Conservation (phyloP, 2,797 vertebrate species). For the Danio jaintianensis region DNA sequence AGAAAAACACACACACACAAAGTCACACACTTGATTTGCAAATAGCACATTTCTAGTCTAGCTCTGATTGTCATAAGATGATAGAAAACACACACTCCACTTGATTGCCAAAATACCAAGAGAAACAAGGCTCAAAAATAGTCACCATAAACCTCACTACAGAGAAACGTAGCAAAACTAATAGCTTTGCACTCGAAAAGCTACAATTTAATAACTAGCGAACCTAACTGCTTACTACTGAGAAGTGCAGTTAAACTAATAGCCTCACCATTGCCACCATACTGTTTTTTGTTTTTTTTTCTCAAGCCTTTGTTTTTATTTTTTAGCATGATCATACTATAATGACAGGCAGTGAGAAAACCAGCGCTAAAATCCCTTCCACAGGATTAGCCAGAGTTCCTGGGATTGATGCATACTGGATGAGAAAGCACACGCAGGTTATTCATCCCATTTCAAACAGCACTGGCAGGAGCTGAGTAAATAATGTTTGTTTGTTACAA, state of each 20-base stretch:
- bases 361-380: constrained; percentile 42
- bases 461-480: constrained; percentile 52
- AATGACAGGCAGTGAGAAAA: constrained; percentile 45
- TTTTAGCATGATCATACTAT: constrained; percentile 32
- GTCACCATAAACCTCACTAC: neutral
- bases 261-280: neutral
- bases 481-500: constrained; percentile 52
- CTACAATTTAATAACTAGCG: constrained; percentile 5
- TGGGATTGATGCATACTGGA: constrained; percentile 37
- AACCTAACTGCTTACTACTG: neutral
- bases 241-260: constrained; percentile 19
- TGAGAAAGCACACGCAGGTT: constrained; percentile 52
- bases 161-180: neutral
- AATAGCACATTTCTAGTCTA: neutral
- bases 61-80: neutral
- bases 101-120: neutral
- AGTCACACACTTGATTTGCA: neutral
- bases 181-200: neutral
- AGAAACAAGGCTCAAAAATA: neutral
- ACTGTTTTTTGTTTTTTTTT: constrained; percentile 29
- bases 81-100: neutral
- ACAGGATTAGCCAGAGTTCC: constrained; percentile 54
- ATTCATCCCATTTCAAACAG: constrained; percentile 56
- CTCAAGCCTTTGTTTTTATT: constrained; percentile 31
- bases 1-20: neutral